Evolutionary conservation across 2,113 vertebrate species (phyloP), one percentile per base, ranked within the genome.

Genomic region (Penelope pileata): DNA sequence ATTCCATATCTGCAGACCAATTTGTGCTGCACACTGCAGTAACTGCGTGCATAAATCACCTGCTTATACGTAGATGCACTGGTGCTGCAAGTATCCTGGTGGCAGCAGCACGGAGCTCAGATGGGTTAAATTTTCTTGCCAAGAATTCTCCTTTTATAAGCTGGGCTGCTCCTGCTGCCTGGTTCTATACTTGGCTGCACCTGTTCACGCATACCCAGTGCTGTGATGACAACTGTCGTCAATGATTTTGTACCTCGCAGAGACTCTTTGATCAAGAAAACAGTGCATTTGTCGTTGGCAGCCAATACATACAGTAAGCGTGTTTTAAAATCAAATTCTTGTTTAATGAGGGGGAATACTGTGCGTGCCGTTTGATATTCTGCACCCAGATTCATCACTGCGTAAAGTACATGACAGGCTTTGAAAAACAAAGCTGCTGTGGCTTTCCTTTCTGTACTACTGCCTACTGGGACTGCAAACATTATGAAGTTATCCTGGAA

Each of bases 221-320:
- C 67, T 88, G 23, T 13, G 90, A 29, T 88, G 93, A 86, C 91
- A 94, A 36, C 51, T 8, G 29, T 66, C 3, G 1, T 53, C 75
- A 68, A 15, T 63, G 90, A 64, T 90, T 86, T 93, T 88, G 83
- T 96, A 72, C 53, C 60, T 91, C 73, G 56, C 30, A 40, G 60
- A 70, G 60, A 40, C 43, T 56, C 83, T 96, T 90, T 97, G 93
- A 96, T 96, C 88, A 83, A 75, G 83, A 88, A 90, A 94, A 78
- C 30, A 80, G 51, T 64, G 4, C 72, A 68, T 94, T 97, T 96
- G 88, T 91, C 59, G 47, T 53, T 86, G 93, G 79, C 91, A 96
- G 83, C 56, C 85, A 86, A 81, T 94, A 90, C 90, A 21, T n/a
- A 63, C 32, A 64, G 76, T 51, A 79, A 79, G 27, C 23, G 14